Evolutionary conservation across 2,113 vertebrate genomes (phyloP).

Genomic region (Istiophorus platypterus): DNA sequence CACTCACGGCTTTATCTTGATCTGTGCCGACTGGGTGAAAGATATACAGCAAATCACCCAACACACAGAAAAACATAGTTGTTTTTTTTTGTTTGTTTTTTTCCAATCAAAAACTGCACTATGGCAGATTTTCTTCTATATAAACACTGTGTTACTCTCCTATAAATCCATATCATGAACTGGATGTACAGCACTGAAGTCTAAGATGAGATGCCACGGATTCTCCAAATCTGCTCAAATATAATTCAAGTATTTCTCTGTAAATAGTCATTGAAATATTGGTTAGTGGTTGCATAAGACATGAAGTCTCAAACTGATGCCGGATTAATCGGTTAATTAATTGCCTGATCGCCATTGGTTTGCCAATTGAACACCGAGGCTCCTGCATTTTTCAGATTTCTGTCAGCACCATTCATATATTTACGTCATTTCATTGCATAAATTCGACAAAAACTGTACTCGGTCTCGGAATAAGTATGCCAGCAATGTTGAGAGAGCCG

Average conservation of each 20-base stretch:
- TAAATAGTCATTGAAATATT: background rate
- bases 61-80: background rate
- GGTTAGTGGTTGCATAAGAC: background rate
- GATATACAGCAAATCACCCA: background rate
- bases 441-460: background rate
- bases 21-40: background rate
- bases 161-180: background rate
- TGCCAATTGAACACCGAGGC: no score
- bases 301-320: no score
- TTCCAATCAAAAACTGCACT: constrained; percentile 4
- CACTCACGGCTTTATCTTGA: constrained; percentile 9
- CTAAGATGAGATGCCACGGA: no score
- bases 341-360: no score
- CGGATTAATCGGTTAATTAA: no score
- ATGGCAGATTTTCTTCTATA: background rate
- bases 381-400: background rate
- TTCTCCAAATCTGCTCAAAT: no score
- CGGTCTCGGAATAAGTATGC: background rate
- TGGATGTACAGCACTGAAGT: no score
- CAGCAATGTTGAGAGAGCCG: no score
- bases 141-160: background rate
- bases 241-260: no score
- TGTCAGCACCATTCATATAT: no score
- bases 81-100: no score
- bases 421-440: no score